Base-by-base conservation (phyloP, 2,797 vertebrate species). In the Morelia viridis region DNA sequence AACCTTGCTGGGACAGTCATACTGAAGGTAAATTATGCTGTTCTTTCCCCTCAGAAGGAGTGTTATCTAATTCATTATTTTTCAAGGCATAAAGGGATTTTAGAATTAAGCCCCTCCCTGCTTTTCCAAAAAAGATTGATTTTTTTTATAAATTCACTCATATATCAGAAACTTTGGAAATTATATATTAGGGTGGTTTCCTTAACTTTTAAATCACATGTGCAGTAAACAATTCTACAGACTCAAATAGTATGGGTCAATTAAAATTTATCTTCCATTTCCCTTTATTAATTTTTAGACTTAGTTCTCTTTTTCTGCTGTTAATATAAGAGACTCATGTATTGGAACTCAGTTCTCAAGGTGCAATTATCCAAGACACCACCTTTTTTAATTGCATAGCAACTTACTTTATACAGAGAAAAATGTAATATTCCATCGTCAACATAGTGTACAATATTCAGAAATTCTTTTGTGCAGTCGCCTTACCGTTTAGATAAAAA, bases 381-480 rank as follows among this genome's bases (percentile, higher is more conserved):
- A 85, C 13, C 12, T 28, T 28, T 89, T 56, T 65, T 41, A 85
- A n/a, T 28, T 80, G 83, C 28, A 91, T 17, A 56, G 65, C 12
- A 56, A 24, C 65, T 92, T 87, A 50, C n/a, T 8, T 89, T 76
- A 91, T 86, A 22, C 85, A 87, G 26, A 83, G 7, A 0, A 88
- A 89, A 46, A 17, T 1, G 41, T 64, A 65, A 83, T 15, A 15
- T 89, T 85, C 15, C 31, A 86, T 58, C 91, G 85, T 89, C 56
- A 85, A 85, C 11, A 92, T 92, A 94, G 15, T 35, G 6, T 17
- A 56, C 58, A 86, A 13, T 80, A 26, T 50, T 0, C 56, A 92
- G 58, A 92, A 68, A 90, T 62, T 31, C 85, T 90, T 91, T 84
- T 89, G 50, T 50, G 24, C 6, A 87, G 90, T 85, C 93, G 86